Base-by-base conservation (phyloP, 1,140 invertebrate species). In the Gryon sp. region DNA sequence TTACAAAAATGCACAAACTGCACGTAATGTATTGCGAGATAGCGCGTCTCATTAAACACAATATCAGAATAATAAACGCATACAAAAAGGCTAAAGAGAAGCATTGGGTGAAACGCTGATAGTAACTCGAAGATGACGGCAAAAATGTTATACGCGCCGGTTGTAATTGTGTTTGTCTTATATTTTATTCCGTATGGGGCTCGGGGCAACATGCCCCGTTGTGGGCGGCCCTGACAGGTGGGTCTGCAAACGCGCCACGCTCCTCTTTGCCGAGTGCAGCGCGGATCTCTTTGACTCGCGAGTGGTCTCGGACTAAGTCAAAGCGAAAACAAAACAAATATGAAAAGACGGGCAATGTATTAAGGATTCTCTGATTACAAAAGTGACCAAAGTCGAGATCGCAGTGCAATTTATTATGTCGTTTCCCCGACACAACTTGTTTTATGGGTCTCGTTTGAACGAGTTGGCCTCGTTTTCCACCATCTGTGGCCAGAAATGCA, bases 171-270 rank as follows among this genome's bases (percentile, higher is more conserved):
- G 12, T 59, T 69, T 50, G 65, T 76, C 65, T 76, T 63, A 65
- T 70, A 76, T 69, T 76, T 76, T 76, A 76, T 69, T 69, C 36
- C 73, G 40, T n/a, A n/a, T 43, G 41, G 34, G 38, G 69, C 63
- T 73, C 52, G 48, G 57, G 65, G 76, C 69, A 60, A 55, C 45
- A 53, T 41, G 55, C 8, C 63, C 48, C 63, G 45, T 70, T 53
- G 69, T 78, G 69, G 76, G 69, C 76, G 76, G 69, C 76, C 69
- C 52, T 74, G 69, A 74, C 69, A 78, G 69, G 69, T 78, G 69
- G 76, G 66, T 45, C 68, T 28, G 62, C 53, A 59, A 68, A n/a
- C n/a, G n/a, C 55, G 48, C 36, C 36, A 26, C 46, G 41, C 14
- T 46, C 20, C 30, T 26, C 41, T 20, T n/a, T 15, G 50, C 48